Evolutionary conservation across 1,140 invertebrate genomes (phyloP).

Genomic region (Bombus confusus): DNA sequence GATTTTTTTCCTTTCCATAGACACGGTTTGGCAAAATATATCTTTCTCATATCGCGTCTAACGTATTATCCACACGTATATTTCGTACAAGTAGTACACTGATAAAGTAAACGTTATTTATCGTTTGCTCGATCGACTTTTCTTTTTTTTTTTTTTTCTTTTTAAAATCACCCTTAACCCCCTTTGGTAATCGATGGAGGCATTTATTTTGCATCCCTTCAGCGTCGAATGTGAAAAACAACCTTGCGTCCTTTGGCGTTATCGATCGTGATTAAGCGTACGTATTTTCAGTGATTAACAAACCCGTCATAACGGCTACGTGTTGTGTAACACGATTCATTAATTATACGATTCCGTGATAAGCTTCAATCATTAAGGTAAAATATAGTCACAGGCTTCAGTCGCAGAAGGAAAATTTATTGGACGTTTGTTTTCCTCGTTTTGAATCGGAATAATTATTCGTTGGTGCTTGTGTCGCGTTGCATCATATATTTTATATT

Average conservation of each 20-base stretch:
- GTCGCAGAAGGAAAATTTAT: background rate
- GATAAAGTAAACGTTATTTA: constrained; percentile 18
- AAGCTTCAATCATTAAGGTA: constrained; percentile 22
- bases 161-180: background rate
- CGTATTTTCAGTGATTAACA: constrained; percentile 2
- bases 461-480: background rate
- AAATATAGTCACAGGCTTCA: background rate
- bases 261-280: constrained; percentile 27
- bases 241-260: background rate
- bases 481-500: background rate
- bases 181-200: constrained; percentile 2
- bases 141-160: background rate
- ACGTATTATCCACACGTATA: constrained; percentile 14
- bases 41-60: background rate
- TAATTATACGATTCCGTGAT: constrained; percentile 13
- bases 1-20: background rate
- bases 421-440: background rate
- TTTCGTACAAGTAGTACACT: background rate
- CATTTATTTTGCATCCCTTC: constrained; percentile 17
- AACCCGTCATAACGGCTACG: background rate
- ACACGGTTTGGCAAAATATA: background rate
- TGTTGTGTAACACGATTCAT: background rate
- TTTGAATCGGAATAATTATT: background rate
- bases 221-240: constrained; percentile 11
- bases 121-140: background rate